A percentile compares a stretch with the other conserved stretches of the same genome.
These are phyloP conservation scores for Phenganax subtilis DNA, from an alignment of 92 coral and sea anemone genomes.

Conservation along the genomic window DNA sequence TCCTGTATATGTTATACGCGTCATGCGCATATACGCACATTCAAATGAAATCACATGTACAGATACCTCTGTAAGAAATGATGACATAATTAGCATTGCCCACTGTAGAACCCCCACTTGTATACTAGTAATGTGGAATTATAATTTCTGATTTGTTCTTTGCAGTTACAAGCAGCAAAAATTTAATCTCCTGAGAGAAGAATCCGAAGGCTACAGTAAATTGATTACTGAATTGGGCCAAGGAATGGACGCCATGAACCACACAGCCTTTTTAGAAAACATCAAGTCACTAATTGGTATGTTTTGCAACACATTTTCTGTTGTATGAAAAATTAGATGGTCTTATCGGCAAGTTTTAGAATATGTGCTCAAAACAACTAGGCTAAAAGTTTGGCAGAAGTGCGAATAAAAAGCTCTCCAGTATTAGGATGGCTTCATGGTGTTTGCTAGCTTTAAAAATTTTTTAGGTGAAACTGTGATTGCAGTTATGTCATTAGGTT, in stretches of 20 bases:
- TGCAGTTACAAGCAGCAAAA: constrained; percentile 93
- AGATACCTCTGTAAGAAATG: not conserved
- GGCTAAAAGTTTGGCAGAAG: no score
- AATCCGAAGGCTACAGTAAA: constrained; percentile 96
- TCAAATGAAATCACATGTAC: not conserved
- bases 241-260: constrained; percentile 65
- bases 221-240: constrained; percentile 79
- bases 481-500: no score
- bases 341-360: not conserved
- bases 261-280: constrained; percentile 68
- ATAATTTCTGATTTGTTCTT: constrained; percentile 2
- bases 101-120: not conserved
- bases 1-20: no score
- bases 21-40: not conserved
- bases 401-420: no score
- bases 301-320: constrained; percentile 6
- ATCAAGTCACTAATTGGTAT: constrained; percentile 92
- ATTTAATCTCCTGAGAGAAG: constrained; percentile 84
- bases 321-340: not conserved
- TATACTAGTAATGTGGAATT: not conserved
- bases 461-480: no score
- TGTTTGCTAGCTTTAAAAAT: no score
- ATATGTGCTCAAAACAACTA: no score
- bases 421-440: no score
- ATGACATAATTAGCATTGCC: not conserved